Base-by-base conservation (phyloP, 2,888 invertebrate species). In the Encarsia formosa region DNA sequence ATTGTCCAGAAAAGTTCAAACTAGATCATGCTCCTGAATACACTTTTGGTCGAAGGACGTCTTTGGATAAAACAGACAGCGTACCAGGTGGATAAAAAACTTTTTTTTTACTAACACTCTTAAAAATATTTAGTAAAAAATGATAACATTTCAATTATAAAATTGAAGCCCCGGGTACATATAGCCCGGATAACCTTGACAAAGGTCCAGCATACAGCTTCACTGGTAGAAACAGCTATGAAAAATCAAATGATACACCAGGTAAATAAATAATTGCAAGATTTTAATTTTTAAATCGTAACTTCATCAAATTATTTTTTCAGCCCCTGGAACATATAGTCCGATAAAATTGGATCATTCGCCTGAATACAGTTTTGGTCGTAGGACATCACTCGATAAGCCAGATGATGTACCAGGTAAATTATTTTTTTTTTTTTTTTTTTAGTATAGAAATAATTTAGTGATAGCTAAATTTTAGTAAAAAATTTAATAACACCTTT, bases 121-220 rank as follows among this genome's bases (percentile, higher is more conserved):
- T n/a, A n/a, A n/a, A n/a, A n/a, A n/a, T n/a, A n/a, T n/a, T n/a
- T n/a, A n/a, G n/a, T n/a, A n/a, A n/a, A n/a, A n/a, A n/a, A n/a
- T n/a, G n/a, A n/a, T n/a, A n/a, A n/a, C n/a, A n/a, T n/a, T n/a
- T n/a, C n/a, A n/a, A n/a, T n/a, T n/a, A n/a, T n/a, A n/a, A n/a
- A n/a, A n/a, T n/a, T n/a, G n/a, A n/a, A n/a, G 60, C 71, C 3
- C 82, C 82, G 1, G 80, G 82, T 42, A 75, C 75, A 19, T 82
- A 83, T 66, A 74, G 72, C 58, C 79, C 80, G 3, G 49, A 49
- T 26, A 71, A 74, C 29, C 63, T 70, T 34, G 66, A 73, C 22
- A 79, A 75, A 59, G 79, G 84, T 4, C 87, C 87, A 15, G 79
- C 83, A 54, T 88, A 84, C 66, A 83, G 85, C 16, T 86, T 88